Evolutionary conservation across 2,113 vertebrate species (phyloP).

Genomic region (Chamaetylas fuelleborni): DNA sequence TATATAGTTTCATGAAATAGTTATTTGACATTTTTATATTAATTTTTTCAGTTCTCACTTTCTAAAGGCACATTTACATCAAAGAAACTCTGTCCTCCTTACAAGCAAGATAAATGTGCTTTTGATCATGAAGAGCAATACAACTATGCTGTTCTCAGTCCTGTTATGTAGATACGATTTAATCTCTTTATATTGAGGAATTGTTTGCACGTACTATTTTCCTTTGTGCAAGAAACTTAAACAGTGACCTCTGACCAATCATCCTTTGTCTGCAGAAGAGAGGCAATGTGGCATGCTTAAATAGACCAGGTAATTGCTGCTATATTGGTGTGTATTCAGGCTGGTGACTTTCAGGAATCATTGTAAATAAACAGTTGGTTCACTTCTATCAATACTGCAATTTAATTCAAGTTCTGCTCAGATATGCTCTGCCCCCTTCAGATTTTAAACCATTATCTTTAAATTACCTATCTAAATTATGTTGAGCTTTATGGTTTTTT

Average conservation of each 20-base stretch:
- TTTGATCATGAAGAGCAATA: neutral
- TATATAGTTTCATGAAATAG: constrained; percentile 75
- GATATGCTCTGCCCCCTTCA: neutral
- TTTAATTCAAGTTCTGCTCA: constrained; percentile 19
- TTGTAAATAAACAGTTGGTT: constrained; percentile 63
- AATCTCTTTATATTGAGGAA: neutral
- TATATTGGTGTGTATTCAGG: constrained; percentile 34
- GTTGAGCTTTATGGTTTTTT: neutral
- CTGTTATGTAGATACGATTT: neutral
- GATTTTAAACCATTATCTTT: neutral
- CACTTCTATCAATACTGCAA: constrained; percentile 12
- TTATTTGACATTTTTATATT: constrained; percentile 75
- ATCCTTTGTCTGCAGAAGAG: constrained; percentile 9
- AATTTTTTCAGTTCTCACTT: constrained; percentile 70
- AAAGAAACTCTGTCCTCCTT: constrained; percentile 35
- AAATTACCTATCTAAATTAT: neutral
- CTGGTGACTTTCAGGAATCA: constrained; percentile 56
- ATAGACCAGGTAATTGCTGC: constrained; percentile 50
- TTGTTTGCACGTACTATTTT: neutral
- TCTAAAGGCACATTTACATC: constrained; percentile 75
- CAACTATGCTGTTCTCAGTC: neutral
- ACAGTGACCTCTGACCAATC: constrained; percentile 37
- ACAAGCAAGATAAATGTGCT: constrained; percentile 16
- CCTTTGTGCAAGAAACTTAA: neutral
- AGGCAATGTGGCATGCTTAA: neutral